Evolutionary conservation across 2,888 invertebrate genomes (phyloP).

Genomic region (Lasioglossum pauxillum): DNA sequence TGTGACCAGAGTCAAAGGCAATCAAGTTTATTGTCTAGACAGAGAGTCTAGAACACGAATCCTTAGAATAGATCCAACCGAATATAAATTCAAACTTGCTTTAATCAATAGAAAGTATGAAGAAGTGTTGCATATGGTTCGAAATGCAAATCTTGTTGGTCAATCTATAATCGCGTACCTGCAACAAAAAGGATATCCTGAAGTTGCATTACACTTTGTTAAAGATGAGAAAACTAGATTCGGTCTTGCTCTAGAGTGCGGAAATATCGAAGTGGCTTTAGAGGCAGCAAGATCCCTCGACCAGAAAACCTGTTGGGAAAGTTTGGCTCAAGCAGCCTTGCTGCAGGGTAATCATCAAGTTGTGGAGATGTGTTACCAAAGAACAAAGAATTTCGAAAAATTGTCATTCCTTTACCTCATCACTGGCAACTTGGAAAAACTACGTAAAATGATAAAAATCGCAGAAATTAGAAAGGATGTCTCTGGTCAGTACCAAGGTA

Average conservation of each 20-base stretch:
- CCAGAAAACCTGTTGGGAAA: slow-evolving; percentile 98
- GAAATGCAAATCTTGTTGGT: slow-evolving; percentile 97
- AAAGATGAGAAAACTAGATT: slow-evolving; percentile 99
- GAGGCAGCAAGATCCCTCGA: slow-evolving; percentile 98
- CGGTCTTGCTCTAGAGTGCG: slow-evolving; percentile 98
- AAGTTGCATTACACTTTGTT: slow-evolving; percentile 99
- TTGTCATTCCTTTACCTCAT: slow-evolving; percentile 98
- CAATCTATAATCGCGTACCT: slow-evolving; percentile 99
- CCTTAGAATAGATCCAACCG: slow-evolving; percentile 97
- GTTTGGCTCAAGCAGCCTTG: slow-evolving; percentile 96
- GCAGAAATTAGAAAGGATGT: slow-evolving; percentile 99
- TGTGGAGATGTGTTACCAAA: slow-evolving; percentile 99
- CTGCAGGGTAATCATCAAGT: slow-evolving; percentile 97
- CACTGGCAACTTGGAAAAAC: slow-evolving; percentile 98
- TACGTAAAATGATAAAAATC: slow-evolving; percentile 99
- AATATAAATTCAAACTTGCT: slow-evolving; percentile 98
- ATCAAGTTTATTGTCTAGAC: slow-evolving; percentile 97
- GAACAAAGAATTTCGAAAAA: slow-evolving; percentile 99
- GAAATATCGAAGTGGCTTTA: slow-evolving; percentile 98
- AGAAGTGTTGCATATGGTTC: slow-evolving; percentile 97
- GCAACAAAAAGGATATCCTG: slow-evolving; percentile 99
- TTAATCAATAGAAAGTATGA: slow-evolving; percentile 98
- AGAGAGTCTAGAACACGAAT: slow-evolving; percentile 96
- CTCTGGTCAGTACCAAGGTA: slow-evolving; percentile 98
- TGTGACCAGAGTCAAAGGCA: slow-evolving; percentile 95